Conservation (phyloP, 2,113 vertebrate species). For the Lipotes vexillifer region DNA sequence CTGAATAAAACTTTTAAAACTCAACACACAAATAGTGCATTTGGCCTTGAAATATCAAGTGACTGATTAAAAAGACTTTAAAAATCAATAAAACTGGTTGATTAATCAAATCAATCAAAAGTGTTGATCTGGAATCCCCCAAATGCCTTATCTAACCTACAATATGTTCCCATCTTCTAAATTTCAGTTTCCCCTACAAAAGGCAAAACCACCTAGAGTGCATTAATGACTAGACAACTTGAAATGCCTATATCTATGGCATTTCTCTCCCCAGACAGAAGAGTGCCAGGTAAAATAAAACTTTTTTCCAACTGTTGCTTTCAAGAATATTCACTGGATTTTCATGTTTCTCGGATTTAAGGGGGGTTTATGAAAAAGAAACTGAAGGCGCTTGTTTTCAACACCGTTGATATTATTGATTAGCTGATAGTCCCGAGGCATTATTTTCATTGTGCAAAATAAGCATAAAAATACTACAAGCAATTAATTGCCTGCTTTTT, state of each 20-base stretch:
- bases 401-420: slow-evolving; percentile 79
- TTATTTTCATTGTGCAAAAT: slow-evolving; percentile 80
- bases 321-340: slow-evolving; percentile 34
- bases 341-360: slow-evolving; percentile 59
- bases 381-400: slow-evolving; percentile 70
- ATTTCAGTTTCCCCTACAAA: background rate
- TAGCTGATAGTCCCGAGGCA: slow-evolving; percentile 77
- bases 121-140: background rate
- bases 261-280: background rate
- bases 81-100: background rate
- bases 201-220: background rate
- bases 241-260: background rate
- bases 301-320: background rate
- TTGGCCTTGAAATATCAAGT: background rate
- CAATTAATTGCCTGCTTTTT: slow-evolving; percentile 81
- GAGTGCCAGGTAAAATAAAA: background rate
- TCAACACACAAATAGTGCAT: background rate
- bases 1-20: background rate
- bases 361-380: slow-evolving; percentile 54
- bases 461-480: slow-evolving; percentile 83
- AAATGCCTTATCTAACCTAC: background rate
- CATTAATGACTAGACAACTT: background rate
- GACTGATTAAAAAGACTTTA: background rate
- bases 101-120: background rate
- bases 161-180: background rate